Evolutionary conservation across 2,888 invertebrate genomes (phyloP), one percentile per base, ranked within the genome.

Genomic region (Nymphalis c-album): DNA sequence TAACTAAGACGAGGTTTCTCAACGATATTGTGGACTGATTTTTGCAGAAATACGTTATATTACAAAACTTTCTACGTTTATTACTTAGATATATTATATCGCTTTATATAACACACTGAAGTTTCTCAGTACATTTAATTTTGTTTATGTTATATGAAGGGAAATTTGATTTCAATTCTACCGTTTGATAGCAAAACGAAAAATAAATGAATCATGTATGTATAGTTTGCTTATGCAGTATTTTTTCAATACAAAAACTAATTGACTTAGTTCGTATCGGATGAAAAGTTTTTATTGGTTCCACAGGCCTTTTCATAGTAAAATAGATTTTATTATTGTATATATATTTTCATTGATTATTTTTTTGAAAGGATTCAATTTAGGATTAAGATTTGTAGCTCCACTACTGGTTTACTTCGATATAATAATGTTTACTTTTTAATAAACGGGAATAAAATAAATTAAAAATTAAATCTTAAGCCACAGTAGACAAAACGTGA

Each of bases 181-280:
- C 35, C 31, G 40, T 18, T 18, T n/a, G 13, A 35, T 40, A 51
- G 46, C 53, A 20, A 61, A 48, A 53, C 55, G 18, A 22, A 40
- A 47, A 35, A 35, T 40, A 20, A 55, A 18, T 10, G 47, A 48
- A 66, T 61, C 40, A 40, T 40, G 40, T 40, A 13, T 13, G 13
- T 40, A 40, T 13, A 40, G 40, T 61, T 60, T 31, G 20, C 48
- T 35, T 18, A 57, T 61, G 22, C 60, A 66, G 61, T 66, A 60
- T 62, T 62, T 62, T 61, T 66, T 66, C 57, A 57, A 66, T 66
- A 55, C 47, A 48, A 61, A 66, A 66, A 66, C 55, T 66, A 66
- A 66, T 66, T 66, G 65, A 66, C 55, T 66, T 66, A 61, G 55
- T 66, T 48, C 55, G 40, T 40, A 55, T 48, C 60, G 55, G 16